Percentiles rank a stretch among this genome's conserved stretches.
Evolutionary conservation across 1,140 invertebrate species (phyloP).

Genomic region (Asobara japonica): DNA sequence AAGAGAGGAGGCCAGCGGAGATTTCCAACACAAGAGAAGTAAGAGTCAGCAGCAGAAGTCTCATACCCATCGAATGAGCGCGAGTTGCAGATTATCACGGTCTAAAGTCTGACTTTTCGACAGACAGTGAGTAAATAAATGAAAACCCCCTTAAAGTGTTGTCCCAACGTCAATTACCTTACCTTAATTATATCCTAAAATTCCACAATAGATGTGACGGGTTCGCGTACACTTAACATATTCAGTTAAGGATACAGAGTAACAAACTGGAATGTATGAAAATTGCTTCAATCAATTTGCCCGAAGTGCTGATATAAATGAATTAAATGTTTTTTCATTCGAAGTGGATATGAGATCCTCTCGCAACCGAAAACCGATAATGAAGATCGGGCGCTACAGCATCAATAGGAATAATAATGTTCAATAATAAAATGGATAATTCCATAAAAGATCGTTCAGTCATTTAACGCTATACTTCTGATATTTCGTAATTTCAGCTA

Average conservation of each 20-base stretch:
- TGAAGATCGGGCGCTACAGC: no score
- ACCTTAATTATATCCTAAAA: not conserved
- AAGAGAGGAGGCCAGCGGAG: slow-evolving; percentile 59
- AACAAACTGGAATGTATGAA: no score
- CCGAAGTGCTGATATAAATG: no score
- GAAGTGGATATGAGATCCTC: no score
- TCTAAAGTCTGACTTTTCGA: slow-evolving; percentile 63
- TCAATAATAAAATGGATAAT: no score
- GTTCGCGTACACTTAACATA: slow-evolving; percentile 39
- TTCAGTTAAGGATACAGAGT: not conserved
- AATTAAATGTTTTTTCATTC: no score
- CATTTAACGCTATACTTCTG: no score
- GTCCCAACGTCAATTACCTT: slow-evolving; percentile 35
- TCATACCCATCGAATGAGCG: slow-evolving; percentile 66
- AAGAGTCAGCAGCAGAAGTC: slow-evolving; percentile 67
- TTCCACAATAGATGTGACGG: slow-evolving; percentile 40
- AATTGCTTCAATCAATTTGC: no score
- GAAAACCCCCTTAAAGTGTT: slow-evolving; percentile 49
- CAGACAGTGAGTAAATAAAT: slow-evolving; percentile 66
- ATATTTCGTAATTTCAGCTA: no score
- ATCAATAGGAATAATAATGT: no score
- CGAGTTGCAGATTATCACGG: slow-evolving; percentile 65
- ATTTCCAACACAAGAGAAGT: slow-evolving; percentile 65
- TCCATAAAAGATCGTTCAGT: no score
- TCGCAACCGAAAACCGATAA: no score